Percentiles rank a stretch among this genome's conserved stretches.
These are phyloP conservation scores for Acipenser ruthenus DNA, from an alignment of 2,797 vertebrate species.

Conservation along the genomic window DNA sequence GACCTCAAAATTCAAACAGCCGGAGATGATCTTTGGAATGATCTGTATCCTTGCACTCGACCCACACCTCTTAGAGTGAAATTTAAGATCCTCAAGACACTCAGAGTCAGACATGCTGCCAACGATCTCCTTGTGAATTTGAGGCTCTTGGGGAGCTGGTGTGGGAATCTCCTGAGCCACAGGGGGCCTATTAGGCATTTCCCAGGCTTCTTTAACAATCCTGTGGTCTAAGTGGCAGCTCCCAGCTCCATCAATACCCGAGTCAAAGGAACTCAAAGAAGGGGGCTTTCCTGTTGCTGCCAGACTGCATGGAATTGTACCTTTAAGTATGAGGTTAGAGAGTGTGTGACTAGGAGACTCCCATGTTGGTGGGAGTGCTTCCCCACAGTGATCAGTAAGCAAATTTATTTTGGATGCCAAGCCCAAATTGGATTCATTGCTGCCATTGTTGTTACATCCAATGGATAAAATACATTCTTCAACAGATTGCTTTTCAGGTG, in stretches of 20 bases:
- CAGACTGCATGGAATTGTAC: not conserved
- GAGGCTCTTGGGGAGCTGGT: conserved; percentile 9
- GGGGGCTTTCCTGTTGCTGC: conserved; percentile 27
- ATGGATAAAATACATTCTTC: not conserved
- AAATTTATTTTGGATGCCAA: not conserved
- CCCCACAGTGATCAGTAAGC: not conserved
- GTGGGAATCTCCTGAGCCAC: conserved; percentile 17
- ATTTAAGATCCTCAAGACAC: conserved; percentile 19
- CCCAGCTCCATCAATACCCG: conserved; percentile 49
- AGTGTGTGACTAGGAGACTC: not conserved
- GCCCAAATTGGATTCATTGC: not conserved
- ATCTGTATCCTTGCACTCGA: conserved; percentile 41
- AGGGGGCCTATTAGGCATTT: conserved; percentile 13
- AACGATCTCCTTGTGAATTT: conserved; percentile 27
- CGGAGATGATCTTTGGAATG: conserved; percentile 33
- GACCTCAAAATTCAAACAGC: conserved; percentile 52
- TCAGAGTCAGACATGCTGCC: conserved; percentile 30
- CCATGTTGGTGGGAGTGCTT: conserved; percentile 7
- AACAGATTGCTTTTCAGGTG: not conserved
- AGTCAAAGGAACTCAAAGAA: conserved; percentile 55
- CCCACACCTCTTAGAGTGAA: conserved; percentile 24
- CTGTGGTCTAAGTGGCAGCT: conserved; percentile 33
- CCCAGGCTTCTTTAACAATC: conserved; percentile 21
- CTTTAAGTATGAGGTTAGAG: not conserved
- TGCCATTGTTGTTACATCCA: not conserved